Base-by-base conservation (phyloP, 2,888 invertebrate species). In the Cheilosia urbana region DNA sequence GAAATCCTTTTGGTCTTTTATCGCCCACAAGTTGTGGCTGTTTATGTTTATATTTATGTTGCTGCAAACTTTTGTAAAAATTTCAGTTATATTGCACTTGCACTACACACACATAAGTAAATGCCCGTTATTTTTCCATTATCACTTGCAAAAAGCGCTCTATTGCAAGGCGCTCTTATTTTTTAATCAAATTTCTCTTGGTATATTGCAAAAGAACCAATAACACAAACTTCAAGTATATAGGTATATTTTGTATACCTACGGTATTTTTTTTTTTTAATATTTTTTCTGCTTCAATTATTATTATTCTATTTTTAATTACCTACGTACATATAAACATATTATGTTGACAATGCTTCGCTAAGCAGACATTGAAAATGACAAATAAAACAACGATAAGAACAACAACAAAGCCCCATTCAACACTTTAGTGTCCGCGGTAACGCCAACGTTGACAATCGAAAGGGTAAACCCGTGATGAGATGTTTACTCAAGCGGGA, bases 401-500 rank as follows among this genome's bases (percentile, higher is more conserved):
- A 80, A 81, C 53, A 63, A 73, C 21, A 71, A 63, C 27, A 63
- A 21, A 79, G 57, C 66, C 71, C 49, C 75, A 80, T 80, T 69
- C 69, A 84, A 80, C 71, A 76, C 72, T 81, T 77, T 72, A 68
- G 76, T 81, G 81, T 85, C 85, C 81, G 81, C 81, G 85, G 71
- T 76, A 81, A 76, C 68, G 81, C 81, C 72, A 85, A 77, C 76
- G 85, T 81, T 81, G 81, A 81, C 81, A 85, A 85, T 80, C 75
- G 72, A 81, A 85, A 76, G 77, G 76, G 71, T 76, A 81, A 71
- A 62, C 76, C 85, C 85, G 85, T 77, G 85, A 77, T 85, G 89
- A 88, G 89, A 88, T 91, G 91, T 90, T 91, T 89, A 91, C 90
- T 91, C 90, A 91, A 90, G 91, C 91, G 90, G 89, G 89, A 90